phyloP scores from a whole-genome alignment of 2,797 vertebrate genomes.

The Scolopax bukidnonensis region DNA sequence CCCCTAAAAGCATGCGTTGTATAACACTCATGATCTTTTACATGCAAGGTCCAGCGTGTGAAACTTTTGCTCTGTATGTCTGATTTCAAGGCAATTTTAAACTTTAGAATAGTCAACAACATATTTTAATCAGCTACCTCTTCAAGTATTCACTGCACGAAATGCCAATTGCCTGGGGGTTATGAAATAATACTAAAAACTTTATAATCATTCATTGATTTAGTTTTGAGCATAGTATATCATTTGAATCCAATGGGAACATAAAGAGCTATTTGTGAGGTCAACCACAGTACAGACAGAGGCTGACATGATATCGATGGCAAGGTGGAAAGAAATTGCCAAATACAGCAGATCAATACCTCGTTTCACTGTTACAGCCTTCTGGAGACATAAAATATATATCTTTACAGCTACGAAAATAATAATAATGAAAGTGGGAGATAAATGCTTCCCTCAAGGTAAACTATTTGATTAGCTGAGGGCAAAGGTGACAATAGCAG shows the following conservation, averaged over 20 bases:
- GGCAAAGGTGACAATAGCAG: conserved; percentile 87
- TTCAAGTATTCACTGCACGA: conserved; percentile 82
- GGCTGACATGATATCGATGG: conserved; percentile 97
- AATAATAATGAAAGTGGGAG: conserved; percentile 90
- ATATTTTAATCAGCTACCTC: conserved; percentile 76
- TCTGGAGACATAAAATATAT: conserved; percentile 93
- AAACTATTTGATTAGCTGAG: conserved; percentile 97
- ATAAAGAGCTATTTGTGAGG: conserved; percentile 91
- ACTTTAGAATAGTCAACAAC: conserved; percentile 30
- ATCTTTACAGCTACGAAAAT: conserved; percentile 92
- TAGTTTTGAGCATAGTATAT: conserved; percentile 97
- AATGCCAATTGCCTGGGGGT: conserved; percentile 82
- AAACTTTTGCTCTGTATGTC: neutral
- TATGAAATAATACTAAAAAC: conserved; percentile 94
- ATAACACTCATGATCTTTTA: neutral
- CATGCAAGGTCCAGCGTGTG: neutral
- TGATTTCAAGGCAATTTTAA: neutral
- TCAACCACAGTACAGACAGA: conserved; percentile 91
- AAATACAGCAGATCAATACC: conserved; percentile 99
- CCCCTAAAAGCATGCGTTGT: fast-evolving
- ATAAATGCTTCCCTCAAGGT: conserved; percentile 96
- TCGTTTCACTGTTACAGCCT: conserved; percentile 95
- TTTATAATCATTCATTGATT: conserved; percentile 99
- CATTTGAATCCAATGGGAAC: conserved; percentile 97
- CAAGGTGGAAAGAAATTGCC: conserved; percentile 95